Conservation (phyloP, 2,113 vertebrate species). For the Prionailurus bengalensis region DNA sequence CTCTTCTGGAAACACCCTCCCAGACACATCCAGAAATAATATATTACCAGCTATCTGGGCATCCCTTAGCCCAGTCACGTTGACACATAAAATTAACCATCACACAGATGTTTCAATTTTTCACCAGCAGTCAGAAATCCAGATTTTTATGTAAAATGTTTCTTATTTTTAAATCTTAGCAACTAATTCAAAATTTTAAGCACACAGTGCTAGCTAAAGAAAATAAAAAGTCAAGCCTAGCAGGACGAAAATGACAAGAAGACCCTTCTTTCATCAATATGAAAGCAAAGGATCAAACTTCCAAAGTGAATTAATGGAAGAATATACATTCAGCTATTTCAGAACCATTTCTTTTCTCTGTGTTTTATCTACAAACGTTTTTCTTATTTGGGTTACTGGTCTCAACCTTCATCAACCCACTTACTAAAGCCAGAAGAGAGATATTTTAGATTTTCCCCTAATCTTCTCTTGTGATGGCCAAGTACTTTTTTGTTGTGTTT, state of each 20-base stretch:
- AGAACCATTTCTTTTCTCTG: not conserved
- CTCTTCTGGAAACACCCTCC: not conserved
- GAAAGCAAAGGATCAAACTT: not conserved
- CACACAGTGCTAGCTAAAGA: not conserved
- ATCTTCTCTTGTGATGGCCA: not conserved
- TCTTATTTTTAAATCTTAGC: conserved; percentile 50
- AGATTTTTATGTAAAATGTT: conserved; percentile 23
- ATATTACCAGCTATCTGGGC: conserved; percentile 12
- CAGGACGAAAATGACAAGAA: not conserved
- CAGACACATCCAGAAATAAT: conserved; percentile 31
- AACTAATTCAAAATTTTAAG: conserved; percentile 48
- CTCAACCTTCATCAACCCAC: not conserved
- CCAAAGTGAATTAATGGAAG: not conserved
- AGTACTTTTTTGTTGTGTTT: conserved; percentile 2
- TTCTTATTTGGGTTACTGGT: not conserved
- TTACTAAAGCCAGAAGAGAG: not conserved
- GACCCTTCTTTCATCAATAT: not conserved
- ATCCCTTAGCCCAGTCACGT: conserved; percentile 43
- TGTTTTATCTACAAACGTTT: not conserved
- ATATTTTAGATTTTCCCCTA: not conserved
- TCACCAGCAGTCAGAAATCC: conserved; percentile 19
- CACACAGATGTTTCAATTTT: conserved; percentile 25
- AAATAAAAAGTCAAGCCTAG: not conserved
- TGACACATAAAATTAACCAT: conserved; percentile 40
- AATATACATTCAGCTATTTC: not conserved